phyloP scores from a whole-genome alignment of 2,888 invertebrate species.

The Meteorus cinctellus region DNA sequence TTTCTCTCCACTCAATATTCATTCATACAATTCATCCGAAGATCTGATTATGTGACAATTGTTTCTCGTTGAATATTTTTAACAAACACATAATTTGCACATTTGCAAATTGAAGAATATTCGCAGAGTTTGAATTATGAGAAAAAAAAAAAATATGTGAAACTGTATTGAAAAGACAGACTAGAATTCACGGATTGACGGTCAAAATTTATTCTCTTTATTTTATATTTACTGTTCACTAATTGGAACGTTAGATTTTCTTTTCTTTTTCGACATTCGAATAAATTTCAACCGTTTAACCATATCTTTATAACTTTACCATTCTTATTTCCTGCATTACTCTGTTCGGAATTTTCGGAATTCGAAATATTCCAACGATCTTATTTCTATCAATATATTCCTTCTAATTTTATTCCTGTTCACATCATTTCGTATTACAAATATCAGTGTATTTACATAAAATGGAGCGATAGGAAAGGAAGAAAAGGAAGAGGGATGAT shows the following conservation, averaged over 20 bases:
- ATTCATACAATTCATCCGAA: conserved; percentile 21
- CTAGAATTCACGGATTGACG: conserved; percentile 54
- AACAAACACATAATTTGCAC: not conserved
- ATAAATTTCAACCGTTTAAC: conserved; percentile 52
- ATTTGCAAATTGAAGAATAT: too few relatives aligned
- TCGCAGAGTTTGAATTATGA: not conserved
- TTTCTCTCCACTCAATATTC: conserved; percentile 31
- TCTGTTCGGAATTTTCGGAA: conserved; percentile 26
- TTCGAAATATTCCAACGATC: not conserved
- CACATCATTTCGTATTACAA: conserved; percentile 50
- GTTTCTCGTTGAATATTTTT: not conserved
- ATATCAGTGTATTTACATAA: conserved; percentile 49
- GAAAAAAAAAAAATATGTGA: conserved; percentile 47
- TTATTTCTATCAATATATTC: not conserved
- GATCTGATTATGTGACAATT: conserved; percentile 39
- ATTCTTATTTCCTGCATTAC: conserved; percentile 33
- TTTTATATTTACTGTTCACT: conserved; percentile 2
- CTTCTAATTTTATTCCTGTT: conserved; percentile 40
- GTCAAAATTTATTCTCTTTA: conserved; percentile 51
- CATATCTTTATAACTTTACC: conserved; percentile 47
- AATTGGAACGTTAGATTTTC: conserved; percentile 20
- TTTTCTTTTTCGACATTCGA: conserved; percentile 26
- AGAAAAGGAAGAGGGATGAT: conserved; percentile 39
- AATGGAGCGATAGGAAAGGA: not conserved
- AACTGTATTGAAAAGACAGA: conserved; percentile 55